Base-by-base conservation (phyloP, 2,888 invertebrate genomes). In the Metopia argyrocephala region DNA sequence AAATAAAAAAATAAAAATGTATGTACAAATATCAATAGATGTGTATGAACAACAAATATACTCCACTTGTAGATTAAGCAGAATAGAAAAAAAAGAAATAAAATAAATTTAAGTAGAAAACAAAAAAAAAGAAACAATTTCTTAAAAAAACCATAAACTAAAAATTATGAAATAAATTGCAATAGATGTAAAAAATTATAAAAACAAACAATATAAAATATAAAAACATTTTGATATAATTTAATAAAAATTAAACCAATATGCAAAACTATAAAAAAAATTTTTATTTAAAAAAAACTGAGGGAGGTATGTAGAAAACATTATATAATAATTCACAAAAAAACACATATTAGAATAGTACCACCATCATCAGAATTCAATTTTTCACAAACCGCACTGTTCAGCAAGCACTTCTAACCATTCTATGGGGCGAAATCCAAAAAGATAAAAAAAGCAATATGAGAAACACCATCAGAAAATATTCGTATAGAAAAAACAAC, bases 301-400 rank as follows among this genome's bases (percentile, higher is more conserved):
- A n/a, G n/a, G n/a, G n/a, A n/a, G n/a, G n/a, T n/a, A n/a, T n/a
- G n/a, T n/a, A n/a, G n/a, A n/a, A n/a, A n/a, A n/a, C n/a, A n/a
- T n/a, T n/a, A n/a, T n/a, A n/a, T n/a, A n/a, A n/a, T n/a, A n/a
- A n/a, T 38, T 12, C 5, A 38, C 9, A 38, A 38, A 38, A 38
- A 5, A 31, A 31, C 28, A 52, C 3, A 21, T 28, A 50, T n/a
- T 15, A 45, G 23, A 28, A 52, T 31, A 31, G n/a, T 12, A 38
- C 12, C 38, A 12, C 38, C 15, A 69, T 59, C 69, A 21, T 54
- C 71, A 61, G 46, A 59, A 61, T 50, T 28, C 48, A 59, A 65
- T 69, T 62, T 73, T 71, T 79, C 83, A 83, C 25, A 85, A 56
- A n/a, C 85, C 86, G 31, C 86, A 86, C 15, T 84, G 84, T 68